Evolutionary conservation across 2,888 invertebrate genomes (phyloP), one percentile per base, ranked within the genome.

Genomic region (Metacarcinus magister): DNA sequence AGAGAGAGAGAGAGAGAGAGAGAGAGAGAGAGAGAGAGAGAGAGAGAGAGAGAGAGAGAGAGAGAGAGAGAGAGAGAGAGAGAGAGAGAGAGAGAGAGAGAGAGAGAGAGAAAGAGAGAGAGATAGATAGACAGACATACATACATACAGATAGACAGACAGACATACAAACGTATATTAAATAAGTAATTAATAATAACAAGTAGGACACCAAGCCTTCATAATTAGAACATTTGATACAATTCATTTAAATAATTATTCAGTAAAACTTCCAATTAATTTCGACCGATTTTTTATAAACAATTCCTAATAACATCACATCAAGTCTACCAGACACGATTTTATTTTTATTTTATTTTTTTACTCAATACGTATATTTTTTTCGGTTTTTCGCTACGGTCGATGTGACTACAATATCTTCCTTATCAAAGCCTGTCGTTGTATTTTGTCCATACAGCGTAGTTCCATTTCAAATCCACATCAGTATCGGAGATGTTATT

Each of bases 1-100:
- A 39, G 43, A 90, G 43, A 39, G 90, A 90, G 90, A 90, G 90
- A 90, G 90, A 90, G 90, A 90, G 90, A 90, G 90, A 90, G 90
- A 90, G 90, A 90, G 90, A 54, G 54, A 54, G 54, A 54, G 54
- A 54, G 54, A 54, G 8, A 13, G 8, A 48, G 2, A 54, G 67
- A 67, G 67, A 67, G 67, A 67, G 67, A 67, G 67, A 67, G n/a
- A 23, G n/a, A 23, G n/a, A 67, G 67, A 67, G 67, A 67, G 67
- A 67, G 67, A 82, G 32, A 82, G 32, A 82, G 32, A 82, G 32
- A 82, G 32, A 82, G 32, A 82, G 13, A 82, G 32, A 32, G 32
- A 82, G 32, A 82, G 32, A 82, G 32, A 82, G 5, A 75, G 19
- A 75, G 75, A 75, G 19, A 75, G 75, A 75, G 19, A 75, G 75